Base-by-base conservation (phyloP, 2,113 vertebrate species). In the Calcarius ornatus region DNA sequence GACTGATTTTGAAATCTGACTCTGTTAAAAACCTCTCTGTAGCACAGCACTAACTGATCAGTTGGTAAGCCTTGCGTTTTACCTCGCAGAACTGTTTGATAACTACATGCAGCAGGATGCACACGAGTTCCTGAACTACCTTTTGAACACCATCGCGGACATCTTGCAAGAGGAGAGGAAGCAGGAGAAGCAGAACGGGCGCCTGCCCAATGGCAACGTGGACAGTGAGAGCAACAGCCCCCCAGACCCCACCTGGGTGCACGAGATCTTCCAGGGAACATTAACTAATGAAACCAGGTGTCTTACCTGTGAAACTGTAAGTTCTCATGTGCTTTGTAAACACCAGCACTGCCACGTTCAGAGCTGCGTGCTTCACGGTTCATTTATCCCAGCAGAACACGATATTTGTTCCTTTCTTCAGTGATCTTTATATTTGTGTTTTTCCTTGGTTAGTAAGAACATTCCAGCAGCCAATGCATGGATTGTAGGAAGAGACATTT, bases 81-180 rank as follows among this genome's bases (percentile, higher is more conserved):
- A 10, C 69, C 69, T 97, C 63, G 38, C 97, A 99, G 99, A 99
- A 66, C 98, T 99, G 91, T 99, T 99, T 97, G 99, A 99, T 94
- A 99, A 99, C 98, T 99, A 99, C 98, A 99, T 99, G 99, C 99
- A 99, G 96, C 99, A 99, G 97, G 99, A 99, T 88, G 99, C 99
- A 24, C 99, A 99, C 47, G 99, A 99, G 59, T 99, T 99, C 97
- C 98, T 99, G 86, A 99, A 99, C 98, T 99, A 99, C 86, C 98
- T 99, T 57, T 97, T 99, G 88, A 99, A 99, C 94, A 99, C 99
- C 59, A 98, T 99, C 84, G 99, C 99, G 21, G 99, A 99, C 98
- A 99, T 99, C 93, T 98, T 99, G 85, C 99, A 99, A 98, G 99
- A 99, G 95, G 99, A 99, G 92, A 98, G 98, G 83, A 98, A 99